These are phyloP conservation scores for Tretioscincus oriximinensis DNA, from an alignment of 2,113 vertebrate species.

Conservation along the genomic window DNA sequence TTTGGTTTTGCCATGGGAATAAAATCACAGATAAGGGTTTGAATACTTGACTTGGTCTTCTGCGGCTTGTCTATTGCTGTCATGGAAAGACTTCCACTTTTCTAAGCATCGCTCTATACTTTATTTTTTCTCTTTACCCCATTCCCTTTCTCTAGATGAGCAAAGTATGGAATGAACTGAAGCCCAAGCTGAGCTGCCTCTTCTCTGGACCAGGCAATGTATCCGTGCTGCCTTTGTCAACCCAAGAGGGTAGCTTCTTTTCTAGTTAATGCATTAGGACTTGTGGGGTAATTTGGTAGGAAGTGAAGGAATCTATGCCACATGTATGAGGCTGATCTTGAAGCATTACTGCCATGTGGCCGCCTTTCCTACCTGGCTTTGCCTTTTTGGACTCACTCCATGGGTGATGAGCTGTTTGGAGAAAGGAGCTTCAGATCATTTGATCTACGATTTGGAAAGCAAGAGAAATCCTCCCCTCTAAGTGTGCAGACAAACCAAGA, in stretches of 20 bases:
- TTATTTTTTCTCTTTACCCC: neutral
- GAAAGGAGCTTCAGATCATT: neutral
- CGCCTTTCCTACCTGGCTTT: slow-evolving; percentile 13
- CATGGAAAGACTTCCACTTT: too few relatives aligned
- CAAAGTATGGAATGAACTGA: slow-evolving; percentile 92
- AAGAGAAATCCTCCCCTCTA: neutral
- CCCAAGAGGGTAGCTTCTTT: slow-evolving; percentile 70
- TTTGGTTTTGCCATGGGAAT: too few relatives aligned
- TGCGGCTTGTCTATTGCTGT: too few relatives aligned
- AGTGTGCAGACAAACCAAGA: neutral
- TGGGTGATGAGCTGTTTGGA: slow-evolving; percentile 46
- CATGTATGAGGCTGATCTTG: slow-evolving; percentile 32
- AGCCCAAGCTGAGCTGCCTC: slow-evolving; percentile 88
- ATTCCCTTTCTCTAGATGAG: slow-evolving; percentile 83
- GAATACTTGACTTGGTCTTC: too few relatives aligned
- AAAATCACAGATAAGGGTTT: too few relatives aligned
- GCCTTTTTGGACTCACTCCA: slow-evolving; percentile 56
- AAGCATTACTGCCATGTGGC: slow-evolving; percentile 57
- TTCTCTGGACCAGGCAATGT: slow-evolving; percentile 76
- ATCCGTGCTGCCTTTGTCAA: slow-evolving; percentile 68
- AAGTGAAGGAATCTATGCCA: slow-evolving; percentile 9
- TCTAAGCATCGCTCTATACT: too few relatives aligned
- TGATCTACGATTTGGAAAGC: neutral
- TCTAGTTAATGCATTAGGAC: slow-evolving; percentile 61
- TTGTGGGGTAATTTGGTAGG: neutral